A percentile compares a stretch with the other conserved stretches of the same genome.
Conservation (phyloP, 2,797 vertebrate species). For the Danio aesculapii region DNA sequence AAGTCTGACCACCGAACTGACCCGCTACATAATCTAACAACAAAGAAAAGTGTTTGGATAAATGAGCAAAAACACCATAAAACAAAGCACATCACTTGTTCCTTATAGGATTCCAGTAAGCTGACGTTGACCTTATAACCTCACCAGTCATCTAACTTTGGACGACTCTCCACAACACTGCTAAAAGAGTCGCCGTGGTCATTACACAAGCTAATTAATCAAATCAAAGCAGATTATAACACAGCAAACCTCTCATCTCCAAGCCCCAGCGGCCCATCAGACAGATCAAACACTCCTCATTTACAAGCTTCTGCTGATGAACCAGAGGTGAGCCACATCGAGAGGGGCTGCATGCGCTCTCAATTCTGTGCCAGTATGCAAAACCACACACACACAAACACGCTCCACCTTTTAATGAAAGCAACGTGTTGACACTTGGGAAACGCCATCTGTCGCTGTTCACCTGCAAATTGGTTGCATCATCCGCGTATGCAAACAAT, state of each 20-base stretch:
- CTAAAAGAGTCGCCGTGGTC: slow-evolving; percentile 1
- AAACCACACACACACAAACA: background rate
- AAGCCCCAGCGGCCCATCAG: slow-evolving; percentile 16
- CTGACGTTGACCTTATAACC: slow-evolving; percentile 22
- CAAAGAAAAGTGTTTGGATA: background rate
- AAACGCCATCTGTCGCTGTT: slow-evolving; percentile 27
- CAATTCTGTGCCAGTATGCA: slow-evolving; percentile 8
- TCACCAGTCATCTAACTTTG: slow-evolving; percentile 12
- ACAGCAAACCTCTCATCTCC: slow-evolving; percentile 24
- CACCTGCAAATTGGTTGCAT: slow-evolving; percentile 1
- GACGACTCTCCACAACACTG: background rate
- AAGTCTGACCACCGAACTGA: too few species aligned
- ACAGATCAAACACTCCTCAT: slow-evolving; percentile 41
- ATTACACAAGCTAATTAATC: slow-evolving; percentile 39
- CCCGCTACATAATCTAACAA: too few species aligned
- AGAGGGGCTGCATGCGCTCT: background rate
- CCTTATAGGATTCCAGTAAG: background rate
- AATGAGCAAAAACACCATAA: background rate
- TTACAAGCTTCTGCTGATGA: slow-evolving; percentile 37
- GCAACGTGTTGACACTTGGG: slow-evolving; percentile 3
- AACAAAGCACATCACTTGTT: background rate
- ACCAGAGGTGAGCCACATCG: slow-evolving; percentile 34
- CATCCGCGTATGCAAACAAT: slow-evolving; percentile 25
- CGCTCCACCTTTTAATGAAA: slow-evolving; percentile 18
- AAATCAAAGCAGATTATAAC: slow-evolving; percentile 47